Percentiles rank a stretch among this genome's conserved stretches.
These are phyloP conservation scores for Sebastes aleutianus DNA, from an alignment of 2,797 vertebrate genomes.

Conservation along the genomic window DNA sequence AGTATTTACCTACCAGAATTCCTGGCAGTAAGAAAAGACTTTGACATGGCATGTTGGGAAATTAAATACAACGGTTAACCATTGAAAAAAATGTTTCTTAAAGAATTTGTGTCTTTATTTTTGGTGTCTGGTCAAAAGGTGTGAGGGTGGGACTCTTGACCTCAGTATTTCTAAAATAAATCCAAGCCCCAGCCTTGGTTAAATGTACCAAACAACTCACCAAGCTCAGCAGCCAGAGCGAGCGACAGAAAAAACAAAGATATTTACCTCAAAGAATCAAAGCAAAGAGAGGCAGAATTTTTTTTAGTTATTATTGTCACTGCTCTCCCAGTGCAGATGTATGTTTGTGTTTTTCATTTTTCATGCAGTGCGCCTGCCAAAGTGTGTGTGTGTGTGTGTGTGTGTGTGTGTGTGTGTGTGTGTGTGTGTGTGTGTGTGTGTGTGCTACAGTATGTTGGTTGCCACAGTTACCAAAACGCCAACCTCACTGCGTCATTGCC, in stretches of 20 bases:
- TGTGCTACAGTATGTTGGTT: conserved; percentile 71
- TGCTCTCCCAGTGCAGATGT: conserved; percentile 50
- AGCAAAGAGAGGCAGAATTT: conserved; percentile 35
- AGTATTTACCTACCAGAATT: background rate
- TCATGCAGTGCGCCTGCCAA: conserved; percentile 23
- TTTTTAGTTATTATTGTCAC: conserved; percentile 41
- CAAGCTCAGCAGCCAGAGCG: background rate
- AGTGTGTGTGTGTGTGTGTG: background rate
- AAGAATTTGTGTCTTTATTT: background rate
- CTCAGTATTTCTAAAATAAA: conserved; percentile 1
- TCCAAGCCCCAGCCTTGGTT: background rate
- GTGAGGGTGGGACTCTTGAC: background rate
- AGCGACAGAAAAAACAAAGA: conserved; percentile 25
- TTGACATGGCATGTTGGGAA: background rate
- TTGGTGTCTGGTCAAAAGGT: background rate
- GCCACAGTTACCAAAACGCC: conserved; percentile 81
- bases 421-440: conserved; percentile 18
- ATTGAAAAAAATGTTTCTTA: background rate
- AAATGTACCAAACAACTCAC: conserved; percentile 8
- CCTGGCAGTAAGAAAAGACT: background rate
- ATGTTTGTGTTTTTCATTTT: conserved; percentile 54
- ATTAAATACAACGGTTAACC: background rate
- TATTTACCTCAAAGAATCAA: conserved; percentile 42
- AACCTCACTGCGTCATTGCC: conserved; percentile 79
- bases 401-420: conserved; percentile 9